These are phyloP conservation scores for Sebastes trivittatus DNA, from an alignment of 2,797 vertebrate species.

Conservation along the genomic window DNA sequence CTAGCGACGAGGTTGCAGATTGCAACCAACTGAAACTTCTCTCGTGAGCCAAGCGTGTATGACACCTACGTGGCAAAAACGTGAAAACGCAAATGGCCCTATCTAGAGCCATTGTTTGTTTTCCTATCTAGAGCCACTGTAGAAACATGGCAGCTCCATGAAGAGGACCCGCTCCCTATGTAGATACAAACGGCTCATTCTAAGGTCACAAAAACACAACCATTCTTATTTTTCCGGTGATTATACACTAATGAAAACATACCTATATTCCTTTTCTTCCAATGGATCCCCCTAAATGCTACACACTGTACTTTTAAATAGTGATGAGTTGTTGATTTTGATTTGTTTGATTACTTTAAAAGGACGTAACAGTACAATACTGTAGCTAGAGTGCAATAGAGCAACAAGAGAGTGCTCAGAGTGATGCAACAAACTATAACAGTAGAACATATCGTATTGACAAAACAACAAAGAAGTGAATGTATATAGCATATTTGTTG, in stretches of 20 bases:
- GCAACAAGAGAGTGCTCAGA: neutral
- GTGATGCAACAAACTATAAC: neutral
- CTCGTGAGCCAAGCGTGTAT: no score
- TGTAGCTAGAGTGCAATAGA: neutral
- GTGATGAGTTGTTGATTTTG: slow-evolving; percentile 19
- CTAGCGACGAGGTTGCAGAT: neutral
- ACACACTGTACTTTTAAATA: neutral
- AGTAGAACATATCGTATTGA: neutral
- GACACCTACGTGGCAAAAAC: no score
- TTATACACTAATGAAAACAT: neutral
- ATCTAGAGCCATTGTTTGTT: no score
- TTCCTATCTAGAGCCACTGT: no score
- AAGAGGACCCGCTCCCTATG: no score
- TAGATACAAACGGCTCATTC: no score
- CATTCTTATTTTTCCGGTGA: no score
- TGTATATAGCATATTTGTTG: neutral
- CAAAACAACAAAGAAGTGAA: neutral
- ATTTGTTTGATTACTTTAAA: slow-evolving; percentile 11
- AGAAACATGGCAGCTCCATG: no score
- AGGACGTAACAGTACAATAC: neutral
- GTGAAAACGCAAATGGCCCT: no score
- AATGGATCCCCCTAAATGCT: neutral
- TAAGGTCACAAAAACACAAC: no score
- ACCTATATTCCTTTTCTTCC: neutral
- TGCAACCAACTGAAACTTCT: neutral